A percentile compares a stretch with the other conserved stretches of the same genome.
Conservation (phyloP, 37 sponge, comb jelly and placozoan species). For the Hormiphora californensis region DNA sequence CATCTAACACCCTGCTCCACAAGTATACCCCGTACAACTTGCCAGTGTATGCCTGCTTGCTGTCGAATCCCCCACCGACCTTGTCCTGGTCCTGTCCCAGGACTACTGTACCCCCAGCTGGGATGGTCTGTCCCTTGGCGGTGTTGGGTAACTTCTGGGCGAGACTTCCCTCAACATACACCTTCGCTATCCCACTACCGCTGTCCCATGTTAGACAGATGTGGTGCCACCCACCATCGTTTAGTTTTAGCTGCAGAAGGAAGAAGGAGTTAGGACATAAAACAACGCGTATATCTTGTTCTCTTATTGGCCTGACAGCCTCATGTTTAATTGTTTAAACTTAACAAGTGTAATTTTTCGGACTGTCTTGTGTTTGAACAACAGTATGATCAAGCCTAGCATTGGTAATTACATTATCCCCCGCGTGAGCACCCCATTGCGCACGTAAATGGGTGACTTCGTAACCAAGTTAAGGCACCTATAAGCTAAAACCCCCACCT, state of each 20-base stretch:
- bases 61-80: slow-evolving; percentile 12
- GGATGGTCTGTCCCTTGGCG: background rate
- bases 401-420: no score
- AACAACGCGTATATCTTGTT: no score
- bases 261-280: no score
- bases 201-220: slow-evolving; percentile 35
- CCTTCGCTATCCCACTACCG: background rate
- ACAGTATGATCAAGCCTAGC: no score
- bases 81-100: slow-evolving; percentile 47
- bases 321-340: no score
- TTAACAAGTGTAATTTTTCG: no score
- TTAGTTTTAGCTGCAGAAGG: slow-evolving; percentile 1
- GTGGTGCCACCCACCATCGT: slow-evolving; percentile 47
- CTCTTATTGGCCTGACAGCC: no score
- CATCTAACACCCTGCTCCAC: slow-evolving; percentile 8
- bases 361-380: no score
- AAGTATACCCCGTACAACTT: slow-evolving; percentile 37
- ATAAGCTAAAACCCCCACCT: background rate
- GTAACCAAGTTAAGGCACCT: no score
- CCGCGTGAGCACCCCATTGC: no score
- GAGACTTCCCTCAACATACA: background rate
- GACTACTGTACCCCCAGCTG: slow-evolving; percentile 37
- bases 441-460: no score
- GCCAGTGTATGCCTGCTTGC: slow-evolving; percentile 28
- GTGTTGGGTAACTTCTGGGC: background rate